Conservation (phyloP, 2,797 vertebrate species). For the Hippocampus kuda region DNA sequence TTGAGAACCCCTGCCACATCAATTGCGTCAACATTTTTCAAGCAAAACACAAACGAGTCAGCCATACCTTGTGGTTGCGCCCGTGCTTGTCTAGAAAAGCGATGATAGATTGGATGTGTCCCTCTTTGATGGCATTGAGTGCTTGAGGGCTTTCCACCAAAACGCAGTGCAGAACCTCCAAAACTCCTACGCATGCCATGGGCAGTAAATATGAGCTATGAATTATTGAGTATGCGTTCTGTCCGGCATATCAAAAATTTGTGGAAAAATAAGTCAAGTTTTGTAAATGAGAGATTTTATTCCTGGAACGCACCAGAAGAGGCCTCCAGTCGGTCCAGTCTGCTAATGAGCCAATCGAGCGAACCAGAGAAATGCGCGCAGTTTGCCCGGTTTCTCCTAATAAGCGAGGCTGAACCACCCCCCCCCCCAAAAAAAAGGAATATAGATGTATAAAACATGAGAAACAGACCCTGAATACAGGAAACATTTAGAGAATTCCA, state of each 20-base stretch:
- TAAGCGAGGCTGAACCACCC: slow-evolving; percentile 72
- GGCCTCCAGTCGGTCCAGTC: slow-evolving; percentile 82
- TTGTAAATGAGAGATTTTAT: neutral
- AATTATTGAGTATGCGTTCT: neutral
- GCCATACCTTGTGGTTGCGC: slow-evolving; percentile 80
- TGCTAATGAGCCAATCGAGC: slow-evolving; percentile 87
- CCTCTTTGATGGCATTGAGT: slow-evolving; percentile 85
- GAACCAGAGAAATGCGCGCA: slow-evolving; percentile 88
- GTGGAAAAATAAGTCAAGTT: neutral
- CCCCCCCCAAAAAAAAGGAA: neutral
- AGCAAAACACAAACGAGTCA: neutral
- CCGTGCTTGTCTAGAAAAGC: slow-evolving; percentile 89
- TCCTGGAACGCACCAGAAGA: slow-evolving; percentile 71
- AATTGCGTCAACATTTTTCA: neutral
- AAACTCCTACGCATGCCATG: slow-evolving; percentile 67
- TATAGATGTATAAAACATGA: neutral
- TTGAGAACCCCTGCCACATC: too few species aligned
- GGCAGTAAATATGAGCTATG: neutral
- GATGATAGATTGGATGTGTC: slow-evolving; percentile 87
- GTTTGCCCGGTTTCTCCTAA: slow-evolving; percentile 83
- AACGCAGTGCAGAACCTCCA: slow-evolving; percentile 90
- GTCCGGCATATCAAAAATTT: neutral
- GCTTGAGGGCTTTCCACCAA: slow-evolving; percentile 89
- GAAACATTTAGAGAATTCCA: neutral
- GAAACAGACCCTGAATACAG: neutral